Conservation (phyloP, 2,113 vertebrate genomes). For the Pyrgilauda ruficollis region DNA sequence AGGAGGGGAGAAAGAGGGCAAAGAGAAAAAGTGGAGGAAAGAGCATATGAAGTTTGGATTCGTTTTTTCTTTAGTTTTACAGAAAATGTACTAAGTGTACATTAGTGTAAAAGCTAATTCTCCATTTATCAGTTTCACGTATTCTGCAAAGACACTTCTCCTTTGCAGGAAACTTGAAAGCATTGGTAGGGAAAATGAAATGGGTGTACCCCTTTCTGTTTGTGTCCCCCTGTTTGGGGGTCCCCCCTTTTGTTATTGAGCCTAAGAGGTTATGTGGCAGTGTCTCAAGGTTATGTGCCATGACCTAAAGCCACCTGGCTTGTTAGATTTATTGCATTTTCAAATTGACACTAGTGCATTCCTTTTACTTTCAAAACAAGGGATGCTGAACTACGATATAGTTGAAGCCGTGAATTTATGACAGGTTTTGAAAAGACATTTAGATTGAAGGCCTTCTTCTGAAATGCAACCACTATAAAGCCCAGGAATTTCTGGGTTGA, state of each 20-base stretch:
- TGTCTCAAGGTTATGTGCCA: not conserved
- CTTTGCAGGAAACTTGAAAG: not conserved
- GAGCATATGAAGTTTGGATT: not conserved
- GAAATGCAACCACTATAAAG: not conserved
- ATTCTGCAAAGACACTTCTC: not conserved
- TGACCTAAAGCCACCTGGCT: not conserved
- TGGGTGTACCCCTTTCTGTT: not conserved
- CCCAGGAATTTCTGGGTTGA: not conserved
- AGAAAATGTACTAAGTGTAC: not conserved
- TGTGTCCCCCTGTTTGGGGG: not conserved
- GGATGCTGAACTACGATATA: not conserved
- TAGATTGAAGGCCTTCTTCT: not conserved
- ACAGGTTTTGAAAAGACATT: not conserved
- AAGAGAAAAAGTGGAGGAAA: not conserved
- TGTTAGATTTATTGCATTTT: not conserved
- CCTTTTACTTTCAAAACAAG: not conserved
- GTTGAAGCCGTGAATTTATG: not conserved
- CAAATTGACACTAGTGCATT: not conserved
- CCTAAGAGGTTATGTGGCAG: not conserved
- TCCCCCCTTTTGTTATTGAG: not conserved
- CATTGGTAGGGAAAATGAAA: not conserved
- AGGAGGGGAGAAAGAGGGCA: not conserved
- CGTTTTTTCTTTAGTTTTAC: not conserved
- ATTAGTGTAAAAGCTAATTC: not conserved
- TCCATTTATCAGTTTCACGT: not conserved